Conservation (phyloP, 2,797 vertebrate genomes). For the Nothura maculosa region DNA sequence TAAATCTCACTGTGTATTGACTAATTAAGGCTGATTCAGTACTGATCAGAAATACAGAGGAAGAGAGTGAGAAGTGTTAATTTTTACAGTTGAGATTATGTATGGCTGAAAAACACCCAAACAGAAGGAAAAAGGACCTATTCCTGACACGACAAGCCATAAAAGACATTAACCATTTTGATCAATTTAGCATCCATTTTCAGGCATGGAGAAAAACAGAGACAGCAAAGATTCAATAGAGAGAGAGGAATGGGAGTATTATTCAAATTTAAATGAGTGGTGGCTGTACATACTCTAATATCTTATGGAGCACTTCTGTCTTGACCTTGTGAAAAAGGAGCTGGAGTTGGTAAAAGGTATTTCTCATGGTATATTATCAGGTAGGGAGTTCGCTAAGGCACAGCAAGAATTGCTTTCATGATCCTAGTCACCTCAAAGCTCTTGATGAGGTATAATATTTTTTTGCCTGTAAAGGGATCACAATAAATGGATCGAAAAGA, state of each 20-base stretch:
- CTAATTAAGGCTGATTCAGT: background rate
- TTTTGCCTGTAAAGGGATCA: background rate
- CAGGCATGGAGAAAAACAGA: background rate
- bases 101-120: background rate
- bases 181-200: slow-evolving; percentile 4
- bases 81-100: background rate
- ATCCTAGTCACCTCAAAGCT: background rate
- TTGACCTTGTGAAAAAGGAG: background rate
- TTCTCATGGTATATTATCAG: background rate
- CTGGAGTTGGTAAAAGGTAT: background rate
- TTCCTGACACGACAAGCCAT: background rate
- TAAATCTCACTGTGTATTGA: background rate
- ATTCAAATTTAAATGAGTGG: background rate
- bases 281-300: background rate
- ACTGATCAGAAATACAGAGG: background rate
- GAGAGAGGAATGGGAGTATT: background rate
- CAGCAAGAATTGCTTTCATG: background rate
- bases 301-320: background rate
- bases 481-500: background rate
- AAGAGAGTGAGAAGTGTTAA: background rate
- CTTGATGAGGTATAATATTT: background rate
- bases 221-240: background rate
- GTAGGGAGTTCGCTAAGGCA: background rate
- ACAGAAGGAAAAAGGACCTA: background rate
- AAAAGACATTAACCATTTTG: slow-evolving; percentile 22